Conservation (phyloP, 2,113 vertebrate genomes). For the Psammodynastes pulverulentus region DNA sequence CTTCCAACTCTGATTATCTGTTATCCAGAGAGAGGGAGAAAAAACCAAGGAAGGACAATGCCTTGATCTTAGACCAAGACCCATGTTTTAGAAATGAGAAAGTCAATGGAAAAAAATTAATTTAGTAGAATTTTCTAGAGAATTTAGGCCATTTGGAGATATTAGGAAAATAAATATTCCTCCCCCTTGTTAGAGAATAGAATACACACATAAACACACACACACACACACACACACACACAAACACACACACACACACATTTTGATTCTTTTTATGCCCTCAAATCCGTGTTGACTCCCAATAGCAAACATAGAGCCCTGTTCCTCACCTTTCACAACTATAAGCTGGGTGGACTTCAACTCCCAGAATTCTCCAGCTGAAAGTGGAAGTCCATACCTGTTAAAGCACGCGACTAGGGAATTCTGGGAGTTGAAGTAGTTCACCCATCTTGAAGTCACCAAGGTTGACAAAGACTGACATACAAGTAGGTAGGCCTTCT, state of each 20-base stretch:
- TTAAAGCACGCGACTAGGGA: rapidly evolving
- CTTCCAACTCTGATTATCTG: no score
- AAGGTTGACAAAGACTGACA: not conserved
- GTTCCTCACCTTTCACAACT: not conserved
- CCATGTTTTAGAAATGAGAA: not conserved
- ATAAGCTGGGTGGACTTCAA: not conserved
- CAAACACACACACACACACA: not conserved
- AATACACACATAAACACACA: not conserved
- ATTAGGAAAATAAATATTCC: not conserved
- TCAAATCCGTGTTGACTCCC: not conserved
- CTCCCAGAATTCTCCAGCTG: not conserved
- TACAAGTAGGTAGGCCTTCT: not conserved
- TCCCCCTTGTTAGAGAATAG: not conserved
- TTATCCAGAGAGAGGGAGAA: not conserved
- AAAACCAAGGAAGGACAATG: not conserved
- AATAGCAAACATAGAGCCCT: not conserved
- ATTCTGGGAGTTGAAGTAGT: not conserved
- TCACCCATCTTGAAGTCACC: not conserved
- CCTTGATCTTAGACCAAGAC: not conserved
- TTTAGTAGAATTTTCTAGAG: not conserved
- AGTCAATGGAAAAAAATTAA: not conserved
- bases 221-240: not conserved
- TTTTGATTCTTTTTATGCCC: not conserved
- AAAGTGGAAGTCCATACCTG: not conserved
- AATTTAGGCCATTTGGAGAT: not conserved